These are phyloP conservation scores for Spea bombifrons DNA, from an alignment of 2,113 vertebrate genomes.

Conservation along the genomic window DNA sequence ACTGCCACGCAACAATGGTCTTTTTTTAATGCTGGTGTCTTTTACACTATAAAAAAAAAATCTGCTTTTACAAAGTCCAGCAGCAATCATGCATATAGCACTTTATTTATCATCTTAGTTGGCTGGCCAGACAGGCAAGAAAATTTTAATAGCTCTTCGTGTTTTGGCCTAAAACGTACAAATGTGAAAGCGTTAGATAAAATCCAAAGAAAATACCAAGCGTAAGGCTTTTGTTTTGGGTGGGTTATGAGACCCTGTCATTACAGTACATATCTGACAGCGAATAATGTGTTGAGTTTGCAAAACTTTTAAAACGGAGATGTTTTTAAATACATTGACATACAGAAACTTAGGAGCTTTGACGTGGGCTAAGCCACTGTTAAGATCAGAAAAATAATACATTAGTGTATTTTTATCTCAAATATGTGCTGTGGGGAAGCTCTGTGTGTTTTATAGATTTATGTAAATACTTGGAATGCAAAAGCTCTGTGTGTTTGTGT, in stretches of 20 bases:
- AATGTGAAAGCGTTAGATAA: neutral
- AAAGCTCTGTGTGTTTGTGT: too few relatives aligned
- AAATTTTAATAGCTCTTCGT: neutral
- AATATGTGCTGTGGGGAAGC: too few relatives aligned
- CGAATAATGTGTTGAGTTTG: conserved; percentile 31
- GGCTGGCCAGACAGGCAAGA: neutral
- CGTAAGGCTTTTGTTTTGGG: conserved; percentile 1
- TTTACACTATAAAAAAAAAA: neutral
- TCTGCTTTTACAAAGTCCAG: neutral
- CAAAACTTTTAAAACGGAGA: conserved; percentile 14
- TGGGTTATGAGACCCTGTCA: conserved; percentile 38
- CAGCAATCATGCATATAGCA: neutral
- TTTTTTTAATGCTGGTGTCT: neutral
- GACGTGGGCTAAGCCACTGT: conserved; percentile 9
- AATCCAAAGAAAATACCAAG: conserved; percentile 34
- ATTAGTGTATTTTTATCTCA: too few relatives aligned
- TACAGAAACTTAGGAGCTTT: neutral
- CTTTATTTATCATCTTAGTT: conserved; percentile 16
- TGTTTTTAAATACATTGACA: neutral
- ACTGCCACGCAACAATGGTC: neutral
- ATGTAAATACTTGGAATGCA: too few relatives aligned
- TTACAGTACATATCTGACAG: conserved; percentile 11
- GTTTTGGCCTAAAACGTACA: neutral
- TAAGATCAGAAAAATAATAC: neutral
- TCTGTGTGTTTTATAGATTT: too few relatives aligned